A percentile compares a stretch with the other conserved stretches of the same genome.
Evolutionary conservation across 2,113 vertebrate species (phyloP).

Genomic region (Tetrax tetrax): DNA sequence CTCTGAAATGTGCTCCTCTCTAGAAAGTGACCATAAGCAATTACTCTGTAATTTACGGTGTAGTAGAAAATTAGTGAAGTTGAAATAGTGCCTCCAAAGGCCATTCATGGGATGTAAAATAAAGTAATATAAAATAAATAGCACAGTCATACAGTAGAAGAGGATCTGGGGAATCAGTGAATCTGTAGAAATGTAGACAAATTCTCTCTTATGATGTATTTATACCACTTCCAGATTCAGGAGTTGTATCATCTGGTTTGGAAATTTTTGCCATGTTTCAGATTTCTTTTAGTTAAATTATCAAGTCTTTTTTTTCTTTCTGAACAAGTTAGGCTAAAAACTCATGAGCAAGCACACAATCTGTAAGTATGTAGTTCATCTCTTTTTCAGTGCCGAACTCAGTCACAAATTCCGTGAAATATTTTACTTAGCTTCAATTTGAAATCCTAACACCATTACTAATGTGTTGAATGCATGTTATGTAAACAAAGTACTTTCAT

Average conservation of each 20-base stretch:
- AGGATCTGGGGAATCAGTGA: neutral
- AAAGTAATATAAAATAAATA: neutral
- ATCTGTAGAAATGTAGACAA: neutral
- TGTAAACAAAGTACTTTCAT: neutral
- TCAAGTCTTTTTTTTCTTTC: neutral
- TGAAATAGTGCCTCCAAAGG: slow-evolving; percentile 32
- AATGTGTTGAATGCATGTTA: neutral
- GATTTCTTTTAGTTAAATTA: neutral
- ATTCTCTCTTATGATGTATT: neutral
- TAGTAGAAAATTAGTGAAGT: slow-evolving; percentile 48
- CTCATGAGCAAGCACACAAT: neutral
- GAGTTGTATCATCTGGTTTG: neutral
- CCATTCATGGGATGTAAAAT: neutral
- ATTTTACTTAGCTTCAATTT: neutral
- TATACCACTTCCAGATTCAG: neutral
- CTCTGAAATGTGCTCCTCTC: neutral
- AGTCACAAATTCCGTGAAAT: neutral
- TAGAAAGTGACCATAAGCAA: neutral
- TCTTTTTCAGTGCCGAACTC: neutral
- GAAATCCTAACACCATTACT: neutral
- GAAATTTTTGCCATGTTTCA: neutral
- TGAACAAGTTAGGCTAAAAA: neutral
- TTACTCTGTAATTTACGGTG: slow-evolving; percentile 34
- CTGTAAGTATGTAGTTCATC: neutral
- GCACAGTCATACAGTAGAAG: neutral